Conservation (phyloP, 2,888 invertebrate species). For the Chironomus riparius region DNA sequence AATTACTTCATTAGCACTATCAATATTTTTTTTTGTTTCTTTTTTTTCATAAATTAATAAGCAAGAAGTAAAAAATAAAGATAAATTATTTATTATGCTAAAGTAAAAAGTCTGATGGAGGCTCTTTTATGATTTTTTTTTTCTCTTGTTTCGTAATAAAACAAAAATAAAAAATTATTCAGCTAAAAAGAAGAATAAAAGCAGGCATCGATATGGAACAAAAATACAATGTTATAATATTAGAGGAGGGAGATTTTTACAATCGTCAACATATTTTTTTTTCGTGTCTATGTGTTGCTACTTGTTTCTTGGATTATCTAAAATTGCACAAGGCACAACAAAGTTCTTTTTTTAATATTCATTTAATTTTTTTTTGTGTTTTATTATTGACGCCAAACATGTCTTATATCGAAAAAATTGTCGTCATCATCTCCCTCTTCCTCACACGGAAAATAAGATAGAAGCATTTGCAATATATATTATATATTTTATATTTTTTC, state of each 20-base stretch:
- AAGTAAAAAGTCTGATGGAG: not conserved
- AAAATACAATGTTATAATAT: not conserved
- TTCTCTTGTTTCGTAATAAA: not conserved
- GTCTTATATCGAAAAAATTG: not conserved
- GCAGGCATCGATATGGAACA: not conserved
- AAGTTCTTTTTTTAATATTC: slow-evolving; percentile 4
- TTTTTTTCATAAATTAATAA: not conserved
- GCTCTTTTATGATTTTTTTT: too few species aligned
- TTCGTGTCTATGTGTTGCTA: not conserved
- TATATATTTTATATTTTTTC: not conserved
- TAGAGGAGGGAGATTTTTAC: not conserved
- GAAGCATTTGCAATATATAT: not conserved
- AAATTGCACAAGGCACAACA: slow-evolving; percentile 5
- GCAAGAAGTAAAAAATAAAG: not conserved
- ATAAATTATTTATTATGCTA: not conserved
- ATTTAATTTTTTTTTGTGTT: not conserved
- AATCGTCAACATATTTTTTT: not conserved
- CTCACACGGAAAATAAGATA: not conserved
- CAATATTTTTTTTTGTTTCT: not conserved
- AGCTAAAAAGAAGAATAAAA: not conserved
- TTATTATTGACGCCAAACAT: not conserved
- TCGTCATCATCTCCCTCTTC: not conserved
- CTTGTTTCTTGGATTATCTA: not conserved
- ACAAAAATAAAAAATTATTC: not conserved
- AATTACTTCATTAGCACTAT: not conserved